Evolutionary conservation across 2,797 vertebrate genomes (phyloP).

Genomic region (Glossophaga mutica): DNA sequence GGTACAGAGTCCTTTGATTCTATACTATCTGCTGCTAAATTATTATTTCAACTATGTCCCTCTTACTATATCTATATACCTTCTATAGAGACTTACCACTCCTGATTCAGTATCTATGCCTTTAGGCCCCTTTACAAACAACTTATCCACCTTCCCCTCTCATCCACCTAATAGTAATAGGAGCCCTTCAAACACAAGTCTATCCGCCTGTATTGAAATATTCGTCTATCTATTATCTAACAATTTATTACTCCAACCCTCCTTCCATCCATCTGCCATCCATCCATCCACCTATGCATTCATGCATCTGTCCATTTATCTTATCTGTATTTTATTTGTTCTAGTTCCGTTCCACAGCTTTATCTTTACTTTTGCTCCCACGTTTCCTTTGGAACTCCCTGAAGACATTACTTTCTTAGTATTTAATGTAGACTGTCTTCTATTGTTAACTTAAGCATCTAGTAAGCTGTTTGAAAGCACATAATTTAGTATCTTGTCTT

Average conservation of each 20-base stretch:
- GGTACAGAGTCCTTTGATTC: neutral
- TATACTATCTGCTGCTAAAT: neutral
- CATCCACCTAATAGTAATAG: neutral
- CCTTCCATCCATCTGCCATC: neutral
- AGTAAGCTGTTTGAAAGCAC: neutral
- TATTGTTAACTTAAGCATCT: neutral
- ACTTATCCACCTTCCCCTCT: neutral
- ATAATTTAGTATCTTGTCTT: neutral
- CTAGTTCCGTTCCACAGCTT: neutral
- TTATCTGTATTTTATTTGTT: neutral
- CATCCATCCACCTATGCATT: neutral
- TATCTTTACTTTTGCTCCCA: neutral
- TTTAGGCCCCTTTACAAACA: neutral
- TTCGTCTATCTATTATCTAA: neutral
- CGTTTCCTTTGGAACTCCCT: neutral
- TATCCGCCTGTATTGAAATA: neutral
- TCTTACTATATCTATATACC: neutral
- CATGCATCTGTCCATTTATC: neutral
- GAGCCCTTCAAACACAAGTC: neutral
- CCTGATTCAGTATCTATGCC: neutral
- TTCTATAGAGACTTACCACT: neutral
- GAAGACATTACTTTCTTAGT: neutral
- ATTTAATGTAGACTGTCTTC: neutral
- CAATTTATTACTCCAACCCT: neutral
- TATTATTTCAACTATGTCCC: neutral